Conservation (phyloP, 2,113 vertebrate species). For the Platichthys stellatus region DNA sequence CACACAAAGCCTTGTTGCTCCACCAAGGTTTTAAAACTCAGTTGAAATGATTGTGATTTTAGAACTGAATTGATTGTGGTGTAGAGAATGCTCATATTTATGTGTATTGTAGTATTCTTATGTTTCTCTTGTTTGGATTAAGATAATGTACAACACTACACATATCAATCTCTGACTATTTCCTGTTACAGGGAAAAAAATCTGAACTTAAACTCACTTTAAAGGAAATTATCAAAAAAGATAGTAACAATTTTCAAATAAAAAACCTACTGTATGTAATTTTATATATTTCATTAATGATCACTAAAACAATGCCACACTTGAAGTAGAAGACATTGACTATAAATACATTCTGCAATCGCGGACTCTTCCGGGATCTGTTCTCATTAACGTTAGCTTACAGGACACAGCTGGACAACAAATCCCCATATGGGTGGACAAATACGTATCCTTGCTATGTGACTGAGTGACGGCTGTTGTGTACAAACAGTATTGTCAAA, state of each 20-base stretch:
- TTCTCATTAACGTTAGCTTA: constrained; percentile 49
- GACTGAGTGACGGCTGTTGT: constrained; percentile 19
- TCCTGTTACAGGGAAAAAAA: no score
- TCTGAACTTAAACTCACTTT: neutral
- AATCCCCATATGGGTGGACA: constrained; percentile 52
- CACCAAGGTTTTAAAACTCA: neutral
- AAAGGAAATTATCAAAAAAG: neutral
- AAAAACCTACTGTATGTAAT: neutral
- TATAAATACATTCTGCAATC: constrained; percentile 23
- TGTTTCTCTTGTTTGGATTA: no score
- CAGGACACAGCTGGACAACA: constrained; percentile 54
- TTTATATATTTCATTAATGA: neutral
- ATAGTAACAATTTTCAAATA: neutral
- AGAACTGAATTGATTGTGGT: no score
- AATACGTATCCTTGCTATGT: constrained; percentile 11
- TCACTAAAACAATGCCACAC: neutral
- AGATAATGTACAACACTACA: no score
- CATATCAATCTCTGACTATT: no score
- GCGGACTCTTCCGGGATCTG: constrained; percentile 7
- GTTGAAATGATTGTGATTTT: no score
- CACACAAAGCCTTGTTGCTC: constrained; percentile 14
- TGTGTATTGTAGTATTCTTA: no score
- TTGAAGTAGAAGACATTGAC: neutral
- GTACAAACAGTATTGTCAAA: constrained; percentile 28
- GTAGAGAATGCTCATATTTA: no score